A percentile compares a stretch with the other conserved stretches of the same genome.
Evolutionary conservation across 2,888 invertebrate species (phyloP).

Genomic region (Diarsia dahlii): DNA sequence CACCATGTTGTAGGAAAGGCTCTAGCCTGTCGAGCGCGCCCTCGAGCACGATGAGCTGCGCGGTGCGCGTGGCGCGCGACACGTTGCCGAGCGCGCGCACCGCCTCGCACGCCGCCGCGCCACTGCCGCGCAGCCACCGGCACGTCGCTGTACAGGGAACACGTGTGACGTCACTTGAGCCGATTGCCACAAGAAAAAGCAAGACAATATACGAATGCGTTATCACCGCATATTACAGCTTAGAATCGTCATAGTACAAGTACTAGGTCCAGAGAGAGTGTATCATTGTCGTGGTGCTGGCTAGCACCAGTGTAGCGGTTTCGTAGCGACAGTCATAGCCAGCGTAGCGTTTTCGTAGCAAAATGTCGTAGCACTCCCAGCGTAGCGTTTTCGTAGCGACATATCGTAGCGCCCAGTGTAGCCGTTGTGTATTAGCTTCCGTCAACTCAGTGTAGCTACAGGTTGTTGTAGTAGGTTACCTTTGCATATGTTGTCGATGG

Average conservation of each 20-base stretch:
- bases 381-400: constrained; percentile 12
- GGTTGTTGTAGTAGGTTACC: constrained; percentile 66
- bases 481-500: constrained; percentile 94
- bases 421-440: not conserved
- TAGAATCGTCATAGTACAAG: no score
- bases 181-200: no score
- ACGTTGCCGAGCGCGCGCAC: constrained; percentile 96
- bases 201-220: no score
- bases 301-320: no score
- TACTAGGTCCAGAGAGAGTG: no score
- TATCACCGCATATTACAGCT: no score
- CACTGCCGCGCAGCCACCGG: constrained; percentile 75
- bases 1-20: constrained; percentile 91
- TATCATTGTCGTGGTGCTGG: no score
- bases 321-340: no score
- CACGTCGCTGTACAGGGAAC: constrained; percentile 76
- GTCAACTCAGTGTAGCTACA: not conserved
- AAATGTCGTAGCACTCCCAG: not conserved
- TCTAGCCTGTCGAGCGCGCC: constrained; percentile 92
- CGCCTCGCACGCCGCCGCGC: constrained; percentile 91
- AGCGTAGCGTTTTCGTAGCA: constrained; percentile 9
- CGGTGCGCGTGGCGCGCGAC: constrained; percentile 93
- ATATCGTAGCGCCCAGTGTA: not conserved
- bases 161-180: not conserved
- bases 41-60: constrained; percentile 93